Evolutionary conservation across 2,113 vertebrate species (phyloP).

Genomic region (Ascaphus truei): DNA sequence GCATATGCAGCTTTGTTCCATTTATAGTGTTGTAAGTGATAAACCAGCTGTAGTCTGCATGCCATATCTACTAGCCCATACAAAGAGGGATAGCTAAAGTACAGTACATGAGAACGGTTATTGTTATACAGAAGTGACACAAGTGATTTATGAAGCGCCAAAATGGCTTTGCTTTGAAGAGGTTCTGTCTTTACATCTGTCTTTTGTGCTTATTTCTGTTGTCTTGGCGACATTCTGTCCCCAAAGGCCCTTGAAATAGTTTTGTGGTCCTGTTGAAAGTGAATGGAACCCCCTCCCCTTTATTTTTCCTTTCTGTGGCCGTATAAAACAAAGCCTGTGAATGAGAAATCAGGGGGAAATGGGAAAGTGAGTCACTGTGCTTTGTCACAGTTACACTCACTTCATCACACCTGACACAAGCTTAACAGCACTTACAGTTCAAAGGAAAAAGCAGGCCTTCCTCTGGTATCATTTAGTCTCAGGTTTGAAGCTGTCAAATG

Average conservation of each 20-base stretch:
- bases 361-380: conserved; percentile 42
- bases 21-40: conserved; percentile 52
- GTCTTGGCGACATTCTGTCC: conserved; percentile 49
- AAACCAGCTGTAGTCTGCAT: conserved; percentile 53
- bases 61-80: conserved; percentile 40
- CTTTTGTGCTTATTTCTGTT: conserved; percentile 54
- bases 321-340: conserved; percentile 45
- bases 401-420: conserved; percentile 45
- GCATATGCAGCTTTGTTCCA: conserved; percentile 39
- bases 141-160: conserved; percentile 60
- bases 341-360: conserved; percentile 43
- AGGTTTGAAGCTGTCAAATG: conserved; percentile 37
- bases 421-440: conserved; percentile 26
- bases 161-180: conserved; percentile 53
- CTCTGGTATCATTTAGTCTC: conserved; percentile 36
- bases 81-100: conserved; percentile 33
- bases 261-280: conserved; percentile 43
- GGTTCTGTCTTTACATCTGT: conserved; percentile 56
- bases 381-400: conserved; percentile 45
- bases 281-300: conserved; percentile 24
- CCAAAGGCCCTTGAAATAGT: conserved; percentile 42
- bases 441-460: conserved; percentile 34
- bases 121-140: conserved; percentile 49
- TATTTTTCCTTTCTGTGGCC: conserved; percentile 27
- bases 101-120: conserved; percentile 43